A percentile compares a stretch with the other conserved stretches of the same genome.
Evolutionary conservation across 30 jellyfish, hydroid and myxozoan species (phyloP).

Genomic region (Aurelia coerulea): DNA sequence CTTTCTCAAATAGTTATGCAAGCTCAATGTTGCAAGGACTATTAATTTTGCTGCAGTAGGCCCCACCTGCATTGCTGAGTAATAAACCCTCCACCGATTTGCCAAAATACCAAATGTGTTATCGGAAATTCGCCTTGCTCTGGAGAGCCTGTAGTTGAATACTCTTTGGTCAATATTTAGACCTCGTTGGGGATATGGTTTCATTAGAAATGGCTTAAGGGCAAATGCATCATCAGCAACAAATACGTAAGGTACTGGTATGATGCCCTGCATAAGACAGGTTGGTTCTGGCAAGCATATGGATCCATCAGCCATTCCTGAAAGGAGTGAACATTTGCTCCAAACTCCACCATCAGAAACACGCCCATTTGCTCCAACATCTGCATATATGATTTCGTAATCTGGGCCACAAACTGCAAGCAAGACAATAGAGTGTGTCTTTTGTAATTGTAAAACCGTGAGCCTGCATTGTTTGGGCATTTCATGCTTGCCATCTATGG

Average conservation of each 20-base stretch:
- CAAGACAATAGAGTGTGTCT: no score
- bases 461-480: no score
- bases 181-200: slow-evolving; percentile 28
- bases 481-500: no score
- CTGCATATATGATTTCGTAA: not conserved
- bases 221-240: slow-evolving; percentile 53
- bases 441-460: no score
- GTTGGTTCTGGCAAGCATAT: slow-evolving; percentile 5
- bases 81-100: slow-evolving; percentile 23
- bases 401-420: not conserved
- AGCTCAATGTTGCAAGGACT: slow-evolving; percentile 12
- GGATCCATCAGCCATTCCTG: slow-evolving; percentile 4
- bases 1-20: slow-evolving; percentile 15
- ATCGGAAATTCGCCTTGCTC: slow-evolving; percentile 42
- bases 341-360: slow-evolving; percentile 13
- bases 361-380: slow-evolving; percentile 9
- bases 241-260: slow-evolving; percentile 22
- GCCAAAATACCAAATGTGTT: slow-evolving; percentile 44
- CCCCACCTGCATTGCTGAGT: slow-evolving; percentile 15
- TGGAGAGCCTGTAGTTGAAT: no score
- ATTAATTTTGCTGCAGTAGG: slow-evolving; percentile 7
- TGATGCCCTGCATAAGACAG: slow-evolving; percentile 9
- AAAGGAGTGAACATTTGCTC: slow-evolving; percentile 2
- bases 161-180: not conserved
- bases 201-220: slow-evolving; percentile 39